Percentiles rank a stretch among this genome's conserved stretches.
These are phyloP conservation scores for Pachypeltis micranthus DNA, from an alignment of 1,140 invertebrate species.

Conservation along the genomic window DNA sequence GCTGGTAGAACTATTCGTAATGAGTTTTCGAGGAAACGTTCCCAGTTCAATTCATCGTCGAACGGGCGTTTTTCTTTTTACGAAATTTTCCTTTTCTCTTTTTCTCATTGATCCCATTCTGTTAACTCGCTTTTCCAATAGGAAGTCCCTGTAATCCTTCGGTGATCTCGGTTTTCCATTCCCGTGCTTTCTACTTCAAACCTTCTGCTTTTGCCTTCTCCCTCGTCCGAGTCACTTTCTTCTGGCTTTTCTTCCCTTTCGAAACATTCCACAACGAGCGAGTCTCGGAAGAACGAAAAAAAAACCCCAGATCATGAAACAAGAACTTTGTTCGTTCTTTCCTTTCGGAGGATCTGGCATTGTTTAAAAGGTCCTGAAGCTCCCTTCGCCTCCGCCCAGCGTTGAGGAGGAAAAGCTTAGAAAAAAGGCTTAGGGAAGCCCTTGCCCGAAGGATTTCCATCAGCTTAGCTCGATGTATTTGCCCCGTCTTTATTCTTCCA, in stretches of 20 bases:
- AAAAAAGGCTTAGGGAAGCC: neutral
- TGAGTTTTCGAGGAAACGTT: no score
- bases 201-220: no score
- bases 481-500: conserved; percentile 1
- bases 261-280: neutral
- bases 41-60: no score
- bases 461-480: conserved; percentile 3
- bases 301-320: conserved; percentile 5
- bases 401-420: neutral
- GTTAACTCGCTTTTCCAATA: conserved; percentile 3
- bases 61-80: no score
- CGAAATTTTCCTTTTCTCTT: no score
- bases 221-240: no score
- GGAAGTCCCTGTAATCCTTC: neutral
- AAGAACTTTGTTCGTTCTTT: conserved; percentile 6
- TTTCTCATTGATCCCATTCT: no score
- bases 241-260: neutral
- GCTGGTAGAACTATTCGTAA: no score
- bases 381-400: no score
- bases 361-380: neutral
- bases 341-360: neutral
- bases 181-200: no score
- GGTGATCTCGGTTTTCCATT: neutral
- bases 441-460: neutral
- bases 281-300: neutral